Evolutionary conservation across 2,888 invertebrate genomes (phyloP).

Genomic region (Agriopis aurantiaria): DNA sequence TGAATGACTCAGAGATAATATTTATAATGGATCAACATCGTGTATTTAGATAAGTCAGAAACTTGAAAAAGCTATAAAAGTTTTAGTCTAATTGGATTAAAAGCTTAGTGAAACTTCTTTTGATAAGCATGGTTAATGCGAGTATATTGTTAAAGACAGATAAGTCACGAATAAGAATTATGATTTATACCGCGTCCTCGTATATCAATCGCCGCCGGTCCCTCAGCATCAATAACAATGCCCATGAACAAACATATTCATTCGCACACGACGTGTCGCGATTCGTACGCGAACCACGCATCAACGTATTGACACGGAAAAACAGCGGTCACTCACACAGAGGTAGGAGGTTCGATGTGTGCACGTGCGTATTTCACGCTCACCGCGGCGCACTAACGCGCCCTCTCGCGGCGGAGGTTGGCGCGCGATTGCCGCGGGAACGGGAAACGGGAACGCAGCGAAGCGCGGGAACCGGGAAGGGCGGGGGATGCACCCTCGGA

Average conservation of each 20-base stretch:
- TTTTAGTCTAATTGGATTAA: conserved; percentile 21
- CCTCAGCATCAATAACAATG: conserved; percentile 70
- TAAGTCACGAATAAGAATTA: conserved; percentile 58
- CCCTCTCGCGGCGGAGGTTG: conserved; percentile 82
- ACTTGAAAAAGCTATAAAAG: conserved; percentile 16
- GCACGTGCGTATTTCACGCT: conserved; percentile 63
- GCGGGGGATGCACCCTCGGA: conserved; percentile 78
- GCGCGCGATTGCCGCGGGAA: conserved; percentile 79
- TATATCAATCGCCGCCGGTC: conserved; percentile 69
- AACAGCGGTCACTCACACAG: conserved; percentile 77
- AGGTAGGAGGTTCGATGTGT: conserved; percentile 57
- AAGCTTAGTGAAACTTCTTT: background rate
- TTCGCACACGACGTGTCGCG: conserved; percentile 71
- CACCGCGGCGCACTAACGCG: conserved; percentile 63
- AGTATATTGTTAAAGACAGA: conserved; percentile 31
- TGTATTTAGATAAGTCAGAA: conserved; percentile 14
- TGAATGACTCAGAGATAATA: conserved; percentile 50
- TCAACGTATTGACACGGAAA: conserved; percentile 78
- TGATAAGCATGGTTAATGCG: conserved; percentile 13
- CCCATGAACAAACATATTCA: conserved; percentile 77
- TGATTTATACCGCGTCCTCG: conserved; percentile 65
- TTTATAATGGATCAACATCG: conserved; percentile 40
- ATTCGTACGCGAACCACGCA: conserved; percentile 79
- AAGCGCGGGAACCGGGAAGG: conserved; percentile 64
- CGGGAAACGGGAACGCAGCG: conserved; percentile 53